Evolutionary conservation across 2,888 invertebrate species (phyloP), one percentile per base, ranked within the genome.

Genomic region (Eurytoma californica): DNA sequence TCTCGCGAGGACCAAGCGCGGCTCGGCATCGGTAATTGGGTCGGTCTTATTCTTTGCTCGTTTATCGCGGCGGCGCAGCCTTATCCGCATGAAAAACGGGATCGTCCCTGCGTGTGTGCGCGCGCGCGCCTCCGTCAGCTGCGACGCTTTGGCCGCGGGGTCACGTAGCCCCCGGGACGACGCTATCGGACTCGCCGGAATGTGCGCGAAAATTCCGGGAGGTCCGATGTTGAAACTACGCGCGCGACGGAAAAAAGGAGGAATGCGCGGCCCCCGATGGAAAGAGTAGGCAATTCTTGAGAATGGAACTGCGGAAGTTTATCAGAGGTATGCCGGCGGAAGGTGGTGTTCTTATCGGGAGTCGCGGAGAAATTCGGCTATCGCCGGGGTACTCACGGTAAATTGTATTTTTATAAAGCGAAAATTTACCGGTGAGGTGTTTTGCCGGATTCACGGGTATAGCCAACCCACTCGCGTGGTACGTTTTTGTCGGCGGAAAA

Each of bases 11-110:
- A 16, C 20, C 60, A 7, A n/a, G 51, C n/a, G 24, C 12, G 20
- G 9, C 39, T 39, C 49, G 3, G 3, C 18, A 76, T 69, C 68
- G 51, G 77, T 72, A 79, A 79, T 79, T 74, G 65, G 69, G 39
- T 57, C 39, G 20, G 67, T 60, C 73, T 74, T 79, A 79, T 79
- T 79, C 73, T 73, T 79, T 79, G 30, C 73, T 51, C 73, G 28
- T 79, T 79, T 79, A 73, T 79, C 73, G 78, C 57, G 18, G 51
- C 61, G 16, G 49, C 70, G 60, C 66, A 57, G 49, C 30, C n/a
- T 77, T 78, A 72, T 67, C 72, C 72, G 49, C 58, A 61, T 72
- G 70, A 79, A 72, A 70, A 79, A 75, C 66, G 70, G 49, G 39
- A 61, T 53, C 39, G 51, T 60, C 65, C 66, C 30, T 58, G 30